Evolutionary conservation across 2,888 invertebrate species (phyloP).

Genomic region (Andrena chrysosceles): DNA sequence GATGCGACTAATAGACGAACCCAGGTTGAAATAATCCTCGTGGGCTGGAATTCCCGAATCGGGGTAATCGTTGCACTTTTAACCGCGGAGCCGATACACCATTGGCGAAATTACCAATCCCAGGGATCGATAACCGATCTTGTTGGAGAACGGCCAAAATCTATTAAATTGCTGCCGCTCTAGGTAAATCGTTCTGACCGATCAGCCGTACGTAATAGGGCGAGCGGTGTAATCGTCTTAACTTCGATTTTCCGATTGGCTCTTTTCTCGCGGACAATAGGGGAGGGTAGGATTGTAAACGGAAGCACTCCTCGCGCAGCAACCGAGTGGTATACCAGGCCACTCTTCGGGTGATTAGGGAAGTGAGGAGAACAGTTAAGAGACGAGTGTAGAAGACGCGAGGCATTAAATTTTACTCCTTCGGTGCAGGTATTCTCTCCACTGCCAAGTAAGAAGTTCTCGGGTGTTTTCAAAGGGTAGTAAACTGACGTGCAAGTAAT

Average conservation of each 20-base stretch:
- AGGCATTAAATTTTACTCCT: too few relatives aligned
- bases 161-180: slow-evolving; percentile 56
- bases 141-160: slow-evolving; percentile 59
- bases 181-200: slow-evolving; percentile 61
- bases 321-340: background rate
- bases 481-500: too few relatives aligned
- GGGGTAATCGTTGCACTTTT: slow-evolving; percentile 54
- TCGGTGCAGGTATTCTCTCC: too few relatives aligned
- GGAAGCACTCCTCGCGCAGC: slow-evolving; percentile 11
- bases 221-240: slow-evolving; percentile 68
- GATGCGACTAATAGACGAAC: slow-evolving; percentile 9
- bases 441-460: too few relatives aligned
- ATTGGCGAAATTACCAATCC: slow-evolving; percentile 48
- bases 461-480: too few relatives aligned
- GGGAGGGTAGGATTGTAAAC: slow-evolving; percentile 24
- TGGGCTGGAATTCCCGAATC: slow-evolving; percentile 13
- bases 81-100: slow-evolving; percentile 42
- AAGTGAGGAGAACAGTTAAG: background rate
- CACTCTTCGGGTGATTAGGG: slow-evolving; percentile 5
- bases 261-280: slow-evolving; percentile 59
- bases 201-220: slow-evolving; percentile 58
- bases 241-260: slow-evolving; percentile 72
- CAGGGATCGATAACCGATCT: slow-evolving; percentile 54
- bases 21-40: slow-evolving; percentile 2
- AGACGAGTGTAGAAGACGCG: background rate